Conservation (phyloP, 1,140 invertebrate species). For the Lepidurus packardi region DNA sequence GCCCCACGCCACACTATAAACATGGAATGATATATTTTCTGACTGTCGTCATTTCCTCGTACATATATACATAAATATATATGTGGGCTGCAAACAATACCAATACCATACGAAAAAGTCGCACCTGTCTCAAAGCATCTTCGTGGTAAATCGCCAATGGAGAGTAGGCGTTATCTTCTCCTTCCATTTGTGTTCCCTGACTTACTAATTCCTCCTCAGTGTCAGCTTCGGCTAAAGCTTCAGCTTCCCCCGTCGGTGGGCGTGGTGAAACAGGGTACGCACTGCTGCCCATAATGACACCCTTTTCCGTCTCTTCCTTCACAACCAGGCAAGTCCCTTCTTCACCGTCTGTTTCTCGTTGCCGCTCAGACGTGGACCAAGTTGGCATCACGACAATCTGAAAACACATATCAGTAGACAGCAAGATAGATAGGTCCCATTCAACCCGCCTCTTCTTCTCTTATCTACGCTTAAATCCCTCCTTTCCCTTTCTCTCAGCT, state of each 20-base stretch:
- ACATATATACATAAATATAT: too few species aligned
- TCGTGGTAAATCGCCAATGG: background rate
- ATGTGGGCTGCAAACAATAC: too few species aligned
- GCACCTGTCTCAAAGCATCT: slow-evolving; percentile 2
- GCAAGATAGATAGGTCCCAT: background rate
- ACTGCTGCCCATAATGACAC: background rate
- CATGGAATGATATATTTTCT: background rate
- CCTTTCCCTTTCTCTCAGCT: too few species aligned
- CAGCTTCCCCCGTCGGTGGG: background rate
- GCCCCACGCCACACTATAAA: slow-evolving; percentile 63
- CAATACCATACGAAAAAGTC: background rate
- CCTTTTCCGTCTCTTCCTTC: background rate
- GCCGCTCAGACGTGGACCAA: background rate
- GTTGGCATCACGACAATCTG: background rate
- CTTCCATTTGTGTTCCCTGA: background rate
- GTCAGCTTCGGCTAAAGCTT: background rate
- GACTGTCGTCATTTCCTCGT: background rate
- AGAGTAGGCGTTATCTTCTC: background rate
- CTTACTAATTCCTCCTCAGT: background rate
- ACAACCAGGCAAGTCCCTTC: background rate
- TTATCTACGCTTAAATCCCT: background rate
- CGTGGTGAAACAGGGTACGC: background rate
- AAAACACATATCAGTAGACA: background rate
- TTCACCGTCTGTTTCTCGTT: background rate
- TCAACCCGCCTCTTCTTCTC: background rate